Base-by-base conservation (phyloP, 2,797 vertebrate species). In the Pseudomugil gertrudae region DNA sequence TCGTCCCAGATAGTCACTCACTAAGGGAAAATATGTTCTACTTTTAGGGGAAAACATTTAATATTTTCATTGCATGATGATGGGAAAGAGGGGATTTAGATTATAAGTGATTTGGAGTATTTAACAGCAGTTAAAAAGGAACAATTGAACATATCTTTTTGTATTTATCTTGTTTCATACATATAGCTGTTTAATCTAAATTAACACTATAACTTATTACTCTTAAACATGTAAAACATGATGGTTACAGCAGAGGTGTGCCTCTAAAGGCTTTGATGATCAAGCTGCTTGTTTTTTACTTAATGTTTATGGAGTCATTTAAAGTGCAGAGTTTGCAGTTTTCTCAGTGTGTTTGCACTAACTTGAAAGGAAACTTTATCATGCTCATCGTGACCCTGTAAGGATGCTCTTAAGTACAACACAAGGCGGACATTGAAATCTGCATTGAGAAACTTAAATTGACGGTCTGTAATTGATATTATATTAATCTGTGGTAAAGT, bases 1-100 rank as follows among this genome's bases (percentile, higher is more conserved):
- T 94, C 72, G 87, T 85, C 1, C 64, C 83, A 3, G 87, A 88
- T 60, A 3, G 84, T 74, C 73, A 87, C 27, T 93, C 74, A 92
- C 30, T 24, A 19, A 2, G 13, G 21, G 63, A 17, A 4, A 17
- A n/a, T n/a, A n/a, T n/a, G 40, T 3, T 32, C 17, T 1, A 0
- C 9, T 6, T 9, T 26, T 1, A 17, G 17, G 11, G 9, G 24
- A 30, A 58, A 73, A 60, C 53, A 33, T 64, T 60, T 77, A 58
- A 43, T 13, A 5, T 9, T 14, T 10, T 4, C 17, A 4, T 19
- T 6, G 4, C 2, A 4, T 17, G 40, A 10, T 4, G 63, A 29
- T 43, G 9, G 6, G 30, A 9, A n/a, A 33, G 29, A 74, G 27
- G 15, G 33, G 38, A 21, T 30, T 66, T 14, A 63, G 23, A 30